Evolutionary conservation across 2,113 vertebrate species (phyloP).

Genomic region (Struthidea cinerea): DNA sequence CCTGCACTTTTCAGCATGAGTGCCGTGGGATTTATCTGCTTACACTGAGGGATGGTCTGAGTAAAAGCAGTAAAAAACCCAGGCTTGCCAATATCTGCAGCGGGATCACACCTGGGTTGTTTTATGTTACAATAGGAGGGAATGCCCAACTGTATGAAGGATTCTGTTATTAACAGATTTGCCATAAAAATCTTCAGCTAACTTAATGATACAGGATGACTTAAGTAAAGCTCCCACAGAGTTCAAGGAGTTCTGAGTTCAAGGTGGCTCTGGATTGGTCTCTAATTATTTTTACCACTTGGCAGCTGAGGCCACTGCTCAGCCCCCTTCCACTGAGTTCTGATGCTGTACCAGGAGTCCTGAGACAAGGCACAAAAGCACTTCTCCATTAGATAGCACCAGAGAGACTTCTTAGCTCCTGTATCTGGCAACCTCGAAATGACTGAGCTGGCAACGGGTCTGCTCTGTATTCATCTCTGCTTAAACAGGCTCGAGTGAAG

Average conservation of each 20-base stretch:
- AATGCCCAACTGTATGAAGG: background rate
- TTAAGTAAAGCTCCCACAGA: background rate
- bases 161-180: background rate
- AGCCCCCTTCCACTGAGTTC: background rate
- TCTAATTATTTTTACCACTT: background rate
- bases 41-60: accelerated
- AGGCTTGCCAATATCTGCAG: too few species aligned
- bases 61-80: background rate
- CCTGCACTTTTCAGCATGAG: background rate
- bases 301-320: background rate
- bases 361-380: background rate
- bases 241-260: background rate
- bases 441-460: background rate
- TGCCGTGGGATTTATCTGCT: accelerated
- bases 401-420: background rate
- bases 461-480: background rate
- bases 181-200: background rate
- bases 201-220: background rate
- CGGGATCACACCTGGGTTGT: background rate
- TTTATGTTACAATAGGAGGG: background rate
- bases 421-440: background rate
- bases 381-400: background rate
- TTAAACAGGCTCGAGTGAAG: background rate
- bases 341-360: background rate
- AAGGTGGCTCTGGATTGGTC: background rate